These are phyloP conservation scores for Hypsibius dujardini DNA, from an alignment of 1,140 invertebrate genomes.

Conservation along the genomic window DNA sequence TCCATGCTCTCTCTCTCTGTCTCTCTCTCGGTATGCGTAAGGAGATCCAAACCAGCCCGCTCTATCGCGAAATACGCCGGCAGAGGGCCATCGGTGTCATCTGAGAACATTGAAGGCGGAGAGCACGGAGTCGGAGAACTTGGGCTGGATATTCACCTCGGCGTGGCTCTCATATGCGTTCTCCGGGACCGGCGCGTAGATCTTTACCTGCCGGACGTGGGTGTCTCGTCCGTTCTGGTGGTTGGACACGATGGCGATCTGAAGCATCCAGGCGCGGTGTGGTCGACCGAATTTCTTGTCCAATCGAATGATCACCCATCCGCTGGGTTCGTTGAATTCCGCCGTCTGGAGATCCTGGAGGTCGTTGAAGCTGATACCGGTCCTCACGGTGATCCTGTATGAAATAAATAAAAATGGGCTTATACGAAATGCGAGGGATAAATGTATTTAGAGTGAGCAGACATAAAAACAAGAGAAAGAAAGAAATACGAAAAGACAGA, in stretches of 20 bases:
- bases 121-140: neutral
- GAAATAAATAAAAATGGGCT: slow-evolving; percentile 17
- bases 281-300: slow-evolving; percentile 70
- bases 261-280: slow-evolving; percentile 84
- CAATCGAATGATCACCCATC: slow-evolving; percentile 82
- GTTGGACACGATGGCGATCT: slow-evolving; percentile 89
- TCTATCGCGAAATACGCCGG: no score
- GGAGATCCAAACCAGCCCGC: no score
- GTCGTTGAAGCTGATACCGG: slow-evolving; percentile 91
- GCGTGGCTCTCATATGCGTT: slow-evolving; percentile 47
- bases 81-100: no score
- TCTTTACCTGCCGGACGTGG: slow-evolving; percentile 88
- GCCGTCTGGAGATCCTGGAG: slow-evolving; percentile 89
- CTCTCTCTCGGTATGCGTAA: no score
- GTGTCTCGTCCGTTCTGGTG: slow-evolving; percentile 97
- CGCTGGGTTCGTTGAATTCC: slow-evolving; percentile 77
- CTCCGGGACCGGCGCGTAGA: slow-evolving; percentile 69
- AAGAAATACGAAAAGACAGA: no score
- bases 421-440: slow-evolving; percentile 18
- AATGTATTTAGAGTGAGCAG: no score
- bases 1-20: no score
- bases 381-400: slow-evolving; percentile 68
- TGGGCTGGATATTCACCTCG: slow-evolving; percentile 23
- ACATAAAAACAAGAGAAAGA: no score
- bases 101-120: no score